phyloP scores from a whole-genome alignment of 2,113 vertebrate species.

The Pachycephala philippinensis region DNA sequence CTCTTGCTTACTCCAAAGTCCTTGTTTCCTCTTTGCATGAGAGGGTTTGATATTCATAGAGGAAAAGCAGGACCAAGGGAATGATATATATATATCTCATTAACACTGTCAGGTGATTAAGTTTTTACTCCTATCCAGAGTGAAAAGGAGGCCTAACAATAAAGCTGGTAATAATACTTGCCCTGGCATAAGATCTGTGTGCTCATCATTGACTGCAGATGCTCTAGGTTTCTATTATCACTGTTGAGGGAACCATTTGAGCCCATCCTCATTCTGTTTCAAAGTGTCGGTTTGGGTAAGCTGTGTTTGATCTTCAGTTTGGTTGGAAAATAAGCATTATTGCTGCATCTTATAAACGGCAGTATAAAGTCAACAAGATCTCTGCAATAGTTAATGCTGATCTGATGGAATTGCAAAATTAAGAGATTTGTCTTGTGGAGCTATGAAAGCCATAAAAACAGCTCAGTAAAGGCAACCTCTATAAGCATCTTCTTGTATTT shows the following conservation, averaged over 20 bases:
- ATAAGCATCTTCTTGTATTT: neutral
- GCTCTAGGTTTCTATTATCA: neutral
- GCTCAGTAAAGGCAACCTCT: neutral
- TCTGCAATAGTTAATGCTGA: neutral
- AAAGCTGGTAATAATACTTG: neutral
- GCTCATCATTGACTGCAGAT: neutral
- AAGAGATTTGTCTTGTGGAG: neutral
- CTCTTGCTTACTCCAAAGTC: neutral
- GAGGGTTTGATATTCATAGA: neutral
- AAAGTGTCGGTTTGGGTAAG: neutral
- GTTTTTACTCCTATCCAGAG: neutral
- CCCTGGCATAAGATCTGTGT: neutral
- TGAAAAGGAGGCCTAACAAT: neutral
- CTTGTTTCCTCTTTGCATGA: neutral
- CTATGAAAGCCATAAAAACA: neutral
- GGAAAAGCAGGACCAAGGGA: neutral
- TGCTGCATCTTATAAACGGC: neutral
- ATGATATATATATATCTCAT: rapidly evolving
- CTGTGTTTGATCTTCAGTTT: neutral
- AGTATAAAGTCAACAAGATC: neutral
- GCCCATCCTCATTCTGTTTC: neutral
- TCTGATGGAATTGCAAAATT: neutral
- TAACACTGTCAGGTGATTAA: neutral
- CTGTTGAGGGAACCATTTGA: neutral
- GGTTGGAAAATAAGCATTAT: neutral